Evolutionary conservation across 1,140 invertebrate genomes (phyloP).

Genomic region (Leptonema lineaticorne): DNA sequence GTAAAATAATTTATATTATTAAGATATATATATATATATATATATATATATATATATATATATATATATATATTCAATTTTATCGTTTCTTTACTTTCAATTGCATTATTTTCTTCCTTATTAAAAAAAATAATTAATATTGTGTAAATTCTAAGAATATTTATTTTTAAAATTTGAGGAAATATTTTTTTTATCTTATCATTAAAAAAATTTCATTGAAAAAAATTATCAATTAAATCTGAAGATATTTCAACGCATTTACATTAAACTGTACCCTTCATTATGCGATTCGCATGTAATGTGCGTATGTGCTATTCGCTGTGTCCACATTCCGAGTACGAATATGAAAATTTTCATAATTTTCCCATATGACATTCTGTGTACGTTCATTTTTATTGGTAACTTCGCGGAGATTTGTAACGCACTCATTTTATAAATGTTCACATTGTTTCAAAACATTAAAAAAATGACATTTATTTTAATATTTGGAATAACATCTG

Average conservation of each 20-base stretch:
- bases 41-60: too few species aligned
- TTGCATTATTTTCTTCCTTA: too few species aligned
- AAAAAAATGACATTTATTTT: neutral
- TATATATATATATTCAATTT: too few species aligned
- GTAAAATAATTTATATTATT: too few species aligned
- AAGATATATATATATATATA: too few species aligned
- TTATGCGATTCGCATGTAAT: neutral
- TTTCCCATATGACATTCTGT: neutral
- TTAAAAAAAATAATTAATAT: too few species aligned
- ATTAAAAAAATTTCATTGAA: too few species aligned
- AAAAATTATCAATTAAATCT: neutral
- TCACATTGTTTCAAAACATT: neutral
- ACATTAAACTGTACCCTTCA: neutral
- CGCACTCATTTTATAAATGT: neutral
- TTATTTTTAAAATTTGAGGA: too few species aligned
- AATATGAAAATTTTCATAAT: slow-evolving; percentile 17
- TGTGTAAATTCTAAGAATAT: too few species aligned
- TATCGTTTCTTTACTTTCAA: too few species aligned
- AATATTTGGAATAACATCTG: neutral
- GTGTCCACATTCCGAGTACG: neutral
- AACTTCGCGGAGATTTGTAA: neutral
- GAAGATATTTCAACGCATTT: neutral
- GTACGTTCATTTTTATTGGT: neutral
- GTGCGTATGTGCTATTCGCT: neutral
- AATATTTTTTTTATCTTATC: too few species aligned